Evolutionary conservation across 2,797 vertebrate genomes (phyloP).

Genomic region (Platyrinchus mystaceus): DNA sequence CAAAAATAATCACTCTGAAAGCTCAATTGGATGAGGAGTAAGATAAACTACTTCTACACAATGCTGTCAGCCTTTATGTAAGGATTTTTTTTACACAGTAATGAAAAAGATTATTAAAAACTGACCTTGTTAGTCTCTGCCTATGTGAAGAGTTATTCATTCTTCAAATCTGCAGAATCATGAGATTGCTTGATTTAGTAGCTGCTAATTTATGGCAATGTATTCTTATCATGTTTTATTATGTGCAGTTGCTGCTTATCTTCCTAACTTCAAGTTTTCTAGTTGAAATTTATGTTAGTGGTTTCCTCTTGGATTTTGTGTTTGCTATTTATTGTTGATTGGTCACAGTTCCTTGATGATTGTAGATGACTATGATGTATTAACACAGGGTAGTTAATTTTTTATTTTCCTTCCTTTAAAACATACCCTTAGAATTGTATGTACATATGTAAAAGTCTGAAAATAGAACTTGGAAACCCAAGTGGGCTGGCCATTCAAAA

Average conservation of each 20-base stretch:
- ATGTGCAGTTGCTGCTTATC: neutral
- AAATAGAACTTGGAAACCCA: neutral
- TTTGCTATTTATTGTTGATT: neutral
- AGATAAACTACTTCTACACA: neutral
- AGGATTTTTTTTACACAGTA: neutral
- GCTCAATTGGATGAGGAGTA: neutral
- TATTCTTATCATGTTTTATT: neutral
- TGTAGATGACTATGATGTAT: neutral
- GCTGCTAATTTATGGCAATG: neutral
- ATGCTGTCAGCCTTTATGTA: neutral
- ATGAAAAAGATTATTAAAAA: neutral
- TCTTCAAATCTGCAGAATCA: neutral
- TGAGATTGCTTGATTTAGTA: neutral
- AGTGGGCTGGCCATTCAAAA: neutral
- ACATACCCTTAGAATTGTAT: neutral
- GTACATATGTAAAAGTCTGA: neutral
- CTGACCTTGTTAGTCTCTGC: neutral
- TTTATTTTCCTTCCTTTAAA: neutral
- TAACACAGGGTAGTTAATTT: neutral
- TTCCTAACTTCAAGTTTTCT: neutral
- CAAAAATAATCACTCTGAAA: neutral
- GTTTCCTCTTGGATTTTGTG: neutral
- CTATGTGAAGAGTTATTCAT: neutral
- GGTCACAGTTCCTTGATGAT: neutral
- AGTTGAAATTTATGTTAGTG: neutral